These are phyloP conservation scores for Balaenoptera acutorostrata DNA, from an alignment of 2,113 vertebrate species.

Conservation along the genomic window DNA sequence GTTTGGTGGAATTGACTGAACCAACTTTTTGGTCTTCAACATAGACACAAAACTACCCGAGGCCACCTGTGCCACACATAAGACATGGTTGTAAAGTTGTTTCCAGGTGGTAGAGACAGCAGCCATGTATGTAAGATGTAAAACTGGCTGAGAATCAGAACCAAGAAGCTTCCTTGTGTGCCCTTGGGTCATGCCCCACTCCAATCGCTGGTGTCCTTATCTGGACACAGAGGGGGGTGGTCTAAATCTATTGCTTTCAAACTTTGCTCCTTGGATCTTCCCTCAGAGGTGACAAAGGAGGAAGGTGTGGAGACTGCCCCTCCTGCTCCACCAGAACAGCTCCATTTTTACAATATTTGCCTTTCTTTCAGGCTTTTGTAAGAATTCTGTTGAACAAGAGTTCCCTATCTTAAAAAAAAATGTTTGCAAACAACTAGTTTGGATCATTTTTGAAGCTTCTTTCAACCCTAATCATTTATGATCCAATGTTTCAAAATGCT, in stretches of 20 bases:
- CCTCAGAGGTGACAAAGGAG: not conserved
- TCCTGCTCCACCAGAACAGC: not conserved
- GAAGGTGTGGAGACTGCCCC: not conserved
- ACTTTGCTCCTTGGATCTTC: not conserved
- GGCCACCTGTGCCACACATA: not conserved
- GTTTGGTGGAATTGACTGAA: not conserved
- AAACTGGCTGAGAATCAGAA: not conserved
- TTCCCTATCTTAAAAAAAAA: not conserved
- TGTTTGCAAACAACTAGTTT: not conserved
- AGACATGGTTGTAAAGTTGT: not conserved
- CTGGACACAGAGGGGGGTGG: not conserved
- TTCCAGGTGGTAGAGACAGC: not conserved
- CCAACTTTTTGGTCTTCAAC: not conserved
- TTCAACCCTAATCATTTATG: not conserved
- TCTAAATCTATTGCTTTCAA: not conserved
- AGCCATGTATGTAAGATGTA: not conserved
- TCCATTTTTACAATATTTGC: not conserved
- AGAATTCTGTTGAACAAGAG: not conserved
- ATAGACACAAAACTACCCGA: not conserved
- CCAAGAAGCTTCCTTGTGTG: not conserved
- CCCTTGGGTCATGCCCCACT: not conserved
- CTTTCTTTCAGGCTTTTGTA: not conserved
- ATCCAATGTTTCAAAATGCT: not conserved
- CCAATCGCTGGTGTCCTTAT: not conserved
- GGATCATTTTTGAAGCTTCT: not conserved